These are phyloP conservation scores for Gymnothorax reevesii DNA, from an alignment of 2,797 vertebrate species.

Conservation along the genomic window DNA sequence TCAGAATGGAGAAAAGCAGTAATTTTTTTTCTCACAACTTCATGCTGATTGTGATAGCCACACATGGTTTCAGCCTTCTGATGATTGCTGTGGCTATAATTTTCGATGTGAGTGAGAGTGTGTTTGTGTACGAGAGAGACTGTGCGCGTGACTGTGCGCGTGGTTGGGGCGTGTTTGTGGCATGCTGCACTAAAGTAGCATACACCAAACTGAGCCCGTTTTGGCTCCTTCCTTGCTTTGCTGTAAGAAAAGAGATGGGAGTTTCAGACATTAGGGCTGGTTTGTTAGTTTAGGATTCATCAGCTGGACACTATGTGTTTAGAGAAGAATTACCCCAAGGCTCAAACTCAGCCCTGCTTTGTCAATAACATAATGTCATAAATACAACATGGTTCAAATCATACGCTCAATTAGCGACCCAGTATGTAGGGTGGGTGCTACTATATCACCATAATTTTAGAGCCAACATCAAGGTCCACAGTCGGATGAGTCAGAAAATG, in stretches of 20 bases:
- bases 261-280: not conserved
- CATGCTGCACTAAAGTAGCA: not conserved
- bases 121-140: not conserved
- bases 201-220: not conserved
- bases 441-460: not conserved
- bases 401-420: not conserved
- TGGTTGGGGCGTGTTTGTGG: not conserved
- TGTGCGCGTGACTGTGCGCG: not conserved
- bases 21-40: slow-evolving; percentile 65
- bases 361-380: not conserved
- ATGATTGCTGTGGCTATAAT: slow-evolving; percentile 69
- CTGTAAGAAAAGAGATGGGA: not conserved
- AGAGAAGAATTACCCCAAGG: not conserved
- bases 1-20: slow-evolving; percentile 61
- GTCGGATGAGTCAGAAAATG: not conserved
- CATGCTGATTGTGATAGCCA: slow-evolving; percentile 60
- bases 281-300: not conserved
- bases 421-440: not conserved
- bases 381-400: not conserved
- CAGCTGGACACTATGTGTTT: not conserved
- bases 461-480: not conserved
- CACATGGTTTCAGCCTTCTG: slow-evolving; percentile 65
- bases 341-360: not conserved
- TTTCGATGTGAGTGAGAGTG: slow-evolving; percentile 34
- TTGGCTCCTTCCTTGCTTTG: not conserved